Evolutionary conservation across 2,888 invertebrate species (phyloP).

Genomic region (Cryptophagus acutangulus): DNA sequence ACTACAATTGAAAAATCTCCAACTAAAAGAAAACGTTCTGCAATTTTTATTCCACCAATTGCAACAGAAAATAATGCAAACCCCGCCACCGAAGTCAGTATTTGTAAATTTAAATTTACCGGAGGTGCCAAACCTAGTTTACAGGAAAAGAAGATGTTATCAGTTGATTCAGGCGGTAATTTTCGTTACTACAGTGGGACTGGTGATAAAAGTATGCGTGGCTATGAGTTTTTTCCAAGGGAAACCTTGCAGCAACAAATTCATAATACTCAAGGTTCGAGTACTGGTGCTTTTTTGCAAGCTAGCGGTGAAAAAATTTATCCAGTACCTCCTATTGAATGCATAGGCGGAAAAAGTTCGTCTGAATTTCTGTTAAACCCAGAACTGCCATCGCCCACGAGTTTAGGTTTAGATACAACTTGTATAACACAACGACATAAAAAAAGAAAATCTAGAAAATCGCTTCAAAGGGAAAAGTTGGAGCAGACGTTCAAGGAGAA

Average conservation of each 20-base stretch:
- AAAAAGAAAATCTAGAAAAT: conserved; percentile 74
- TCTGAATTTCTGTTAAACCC: conserved; percentile 42
- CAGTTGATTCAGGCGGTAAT: conserved; percentile 84
- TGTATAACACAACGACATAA: conserved; percentile 42
- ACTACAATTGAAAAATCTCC: conserved; percentile 44
- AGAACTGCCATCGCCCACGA: conserved; percentile 34
- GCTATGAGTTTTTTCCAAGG: conserved; percentile 72
- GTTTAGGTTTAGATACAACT: conserved; percentile 11
- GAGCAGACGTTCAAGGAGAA: conserved; percentile 92
- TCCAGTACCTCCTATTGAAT: conserved; percentile 40
- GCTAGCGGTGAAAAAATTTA: conserved; percentile 54
- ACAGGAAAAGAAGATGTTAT: conserved; percentile 88
- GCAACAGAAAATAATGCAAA: conserved; percentile 69
- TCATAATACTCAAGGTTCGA: conserved; percentile 51
- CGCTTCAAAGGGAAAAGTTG: conserved; percentile 79
- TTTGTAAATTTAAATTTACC: conserved; percentile 90
- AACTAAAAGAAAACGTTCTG: conserved; percentile 72
- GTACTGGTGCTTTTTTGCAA: conserved; percentile 51
- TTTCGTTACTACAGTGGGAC: conserved; percentile 81
- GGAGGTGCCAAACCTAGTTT: conserved; percentile 84
- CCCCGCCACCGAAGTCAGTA: conserved; percentile 72
- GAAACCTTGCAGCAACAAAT: conserved; percentile 62
- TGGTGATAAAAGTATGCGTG: conserved; percentile 71
- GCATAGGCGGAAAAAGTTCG: conserved; percentile 35
- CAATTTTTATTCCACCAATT: conserved; percentile 80